Base-by-base conservation (phyloP, 1,140 invertebrate species). In the Euura lappo region DNA sequence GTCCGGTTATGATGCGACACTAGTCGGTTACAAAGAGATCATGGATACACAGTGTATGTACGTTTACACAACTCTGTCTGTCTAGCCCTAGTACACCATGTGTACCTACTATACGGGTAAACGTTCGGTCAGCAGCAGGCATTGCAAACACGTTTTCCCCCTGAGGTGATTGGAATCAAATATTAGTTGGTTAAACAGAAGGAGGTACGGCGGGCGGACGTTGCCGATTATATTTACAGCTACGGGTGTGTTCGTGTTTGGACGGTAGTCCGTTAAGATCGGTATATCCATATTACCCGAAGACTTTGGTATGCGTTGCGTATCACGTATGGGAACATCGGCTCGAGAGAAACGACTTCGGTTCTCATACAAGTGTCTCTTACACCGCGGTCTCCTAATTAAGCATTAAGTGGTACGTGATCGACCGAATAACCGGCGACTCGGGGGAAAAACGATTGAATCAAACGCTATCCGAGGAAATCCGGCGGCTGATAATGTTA, bases 151-250 rank as follows among this genome's bases (percentile, higher is more conserved):
- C 66, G 66, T 68, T 68, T 68, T 28, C 51, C 10, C 66, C 66
- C 11, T 4, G 28, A 68, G 66, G 66, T 68, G 66, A 68, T 68
- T 44, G 66, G 66, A 68, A 68, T 68, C 66, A 68, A 68, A 68
- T 68, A 68, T 68, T 68, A 44, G 66, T 44, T 68, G 11, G 66
- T 68, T 44, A n/a, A 68, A 68, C 66, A 68, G 60, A 10, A 13
- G 44, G 66, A 44, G 66, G 66, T n/a, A 60, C 51, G 51, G 51
- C 51, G 51, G 51, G 51, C 51, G 51, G 51, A 60, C 51, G 44
- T 68, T 42, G 66, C 44, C 66, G 44, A 68, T 68, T 68, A 68
- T 60, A 60, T 68, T 68, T 68, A 68, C 66, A 68, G 66, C 13
- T 44, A 68, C 66, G 13, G 44, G 6, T 68, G 66, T 28, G 66